Evolutionary conservation across 2,888 invertebrate species (phyloP).

Genomic region (Heliconius ethilla): DNA sequence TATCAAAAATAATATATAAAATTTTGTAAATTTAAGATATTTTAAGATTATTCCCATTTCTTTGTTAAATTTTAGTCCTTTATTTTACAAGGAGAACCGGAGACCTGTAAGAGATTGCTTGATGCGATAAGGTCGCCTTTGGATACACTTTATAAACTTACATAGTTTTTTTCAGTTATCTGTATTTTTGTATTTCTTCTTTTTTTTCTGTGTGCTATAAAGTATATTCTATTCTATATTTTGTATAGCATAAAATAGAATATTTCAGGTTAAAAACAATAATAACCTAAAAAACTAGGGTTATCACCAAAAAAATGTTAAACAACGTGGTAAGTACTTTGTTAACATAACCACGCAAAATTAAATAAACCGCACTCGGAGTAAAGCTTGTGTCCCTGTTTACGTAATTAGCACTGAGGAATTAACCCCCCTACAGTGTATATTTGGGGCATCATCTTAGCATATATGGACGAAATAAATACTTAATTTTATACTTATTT

Average conservation of each 20-base stretch:
- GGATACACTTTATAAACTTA: no score
- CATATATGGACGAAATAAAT: conserved; percentile 4
- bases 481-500: conserved; percentile 8
- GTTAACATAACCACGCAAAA: conserved; percentile 21
- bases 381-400: conserved; percentile 27
- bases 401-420: conserved; percentile 35
- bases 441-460: conserved; percentile 17
- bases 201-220: no score
- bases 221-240: no score
- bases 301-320: neutral
- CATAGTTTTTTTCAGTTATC: no score
- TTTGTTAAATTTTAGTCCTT: no score
- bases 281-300: neutral
- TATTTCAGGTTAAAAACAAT: neutral
- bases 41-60: no score
- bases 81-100: no score
- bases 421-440: conserved; percentile 21
- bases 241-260: neutral
- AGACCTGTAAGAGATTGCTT: no score
- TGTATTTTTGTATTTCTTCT: no score
- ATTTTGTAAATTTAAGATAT: neutral
- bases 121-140: no score
- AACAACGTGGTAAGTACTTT: conserved; percentile 1
- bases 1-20: neutral
- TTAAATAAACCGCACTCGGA: conserved; percentile 28